Conservation (phyloP, 2,797 vertebrate genomes). For the Anguilla marmorata region DNA sequence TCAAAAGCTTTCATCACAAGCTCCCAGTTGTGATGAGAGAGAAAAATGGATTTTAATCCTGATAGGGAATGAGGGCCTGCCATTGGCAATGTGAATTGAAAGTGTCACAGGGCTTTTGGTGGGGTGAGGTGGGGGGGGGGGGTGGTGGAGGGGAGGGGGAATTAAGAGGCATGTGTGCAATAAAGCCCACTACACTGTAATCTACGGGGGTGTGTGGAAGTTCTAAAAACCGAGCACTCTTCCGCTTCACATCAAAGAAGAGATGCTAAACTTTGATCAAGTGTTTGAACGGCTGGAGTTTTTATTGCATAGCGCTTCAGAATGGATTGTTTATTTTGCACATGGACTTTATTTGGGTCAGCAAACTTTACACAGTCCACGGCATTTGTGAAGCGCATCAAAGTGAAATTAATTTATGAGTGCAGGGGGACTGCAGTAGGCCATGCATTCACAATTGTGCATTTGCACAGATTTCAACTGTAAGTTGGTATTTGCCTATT, state of each 20-base stretch:
- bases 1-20: neutral
- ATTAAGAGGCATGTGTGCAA: neutral
- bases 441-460: too few species aligned
- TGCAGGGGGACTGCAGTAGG: neutral
- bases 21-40: neutral
- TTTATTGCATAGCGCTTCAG: neutral
- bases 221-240: neutral
- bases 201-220: neutral
- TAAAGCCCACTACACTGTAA: neutral
- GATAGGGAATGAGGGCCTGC: neutral
- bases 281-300: neutral
- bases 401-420: neutral
- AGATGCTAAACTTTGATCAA: neutral
- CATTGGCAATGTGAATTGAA: neutral
- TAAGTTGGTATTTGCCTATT: too few species aligned
- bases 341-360: neutral
- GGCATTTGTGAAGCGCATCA: neutral
- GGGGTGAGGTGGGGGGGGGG: too few species aligned
- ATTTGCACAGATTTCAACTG: too few species aligned
- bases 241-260: neutral
- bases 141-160: neutral
- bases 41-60: conserved; percentile 28
- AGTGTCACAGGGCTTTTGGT: too few species aligned
- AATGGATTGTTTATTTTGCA: neutral
- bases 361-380: neutral